A percentile compares a stretch with the other conserved stretches of the same genome.
These are phyloP conservation scores for Gymnogyps californianus DNA, from an alignment of 2,113 vertebrate species.

Conservation along the genomic window DNA sequence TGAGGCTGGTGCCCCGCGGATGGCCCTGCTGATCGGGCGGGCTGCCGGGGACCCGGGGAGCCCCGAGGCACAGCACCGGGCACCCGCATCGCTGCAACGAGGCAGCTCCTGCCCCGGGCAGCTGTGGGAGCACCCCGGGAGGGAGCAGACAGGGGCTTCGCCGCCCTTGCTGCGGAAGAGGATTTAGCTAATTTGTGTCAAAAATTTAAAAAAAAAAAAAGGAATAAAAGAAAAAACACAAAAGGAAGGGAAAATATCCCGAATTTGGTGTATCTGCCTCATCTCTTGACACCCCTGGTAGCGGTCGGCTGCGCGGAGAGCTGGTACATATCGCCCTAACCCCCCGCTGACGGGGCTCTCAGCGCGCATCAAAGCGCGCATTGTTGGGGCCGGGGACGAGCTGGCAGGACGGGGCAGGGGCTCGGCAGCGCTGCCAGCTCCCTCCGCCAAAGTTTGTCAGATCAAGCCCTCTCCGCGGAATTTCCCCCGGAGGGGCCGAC, in stretches of 20 bases:
- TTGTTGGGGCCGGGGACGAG: constrained; percentile 60
- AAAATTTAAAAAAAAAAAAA: neutral
- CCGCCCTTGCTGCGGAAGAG: too few relatives aligned
- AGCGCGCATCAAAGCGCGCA: constrained; percentile 69
- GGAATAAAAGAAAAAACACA: neutral
- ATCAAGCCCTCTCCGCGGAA: neutral
- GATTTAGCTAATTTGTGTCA: neutral
- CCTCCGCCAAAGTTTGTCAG: constrained; percentile 37
- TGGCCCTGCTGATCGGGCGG: neutral
- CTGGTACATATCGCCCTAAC: constrained; percentile 41
- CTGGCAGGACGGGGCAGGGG: constrained; percentile 26
- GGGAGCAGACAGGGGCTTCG: neutral
- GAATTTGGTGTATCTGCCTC: neutral
- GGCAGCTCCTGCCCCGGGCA: neutral
- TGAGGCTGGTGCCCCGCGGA: neutral
- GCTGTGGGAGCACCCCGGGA: neutral
- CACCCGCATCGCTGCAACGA: neutral
- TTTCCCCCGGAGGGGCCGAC: neutral
- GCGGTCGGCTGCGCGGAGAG: constrained; percentile 43
- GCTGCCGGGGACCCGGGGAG: neutral
- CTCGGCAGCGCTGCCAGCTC: constrained; percentile 44
- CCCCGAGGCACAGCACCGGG: neutral
- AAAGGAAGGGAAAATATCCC: neutral
- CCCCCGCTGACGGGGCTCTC: constrained; percentile 63
- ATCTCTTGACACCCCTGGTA: constrained; percentile 15